Percentiles rank a stretch among this genome's conserved stretches.
Conservation (phyloP, 2,113 vertebrate genomes). For the Proterorhinus semilunaris region DNA sequence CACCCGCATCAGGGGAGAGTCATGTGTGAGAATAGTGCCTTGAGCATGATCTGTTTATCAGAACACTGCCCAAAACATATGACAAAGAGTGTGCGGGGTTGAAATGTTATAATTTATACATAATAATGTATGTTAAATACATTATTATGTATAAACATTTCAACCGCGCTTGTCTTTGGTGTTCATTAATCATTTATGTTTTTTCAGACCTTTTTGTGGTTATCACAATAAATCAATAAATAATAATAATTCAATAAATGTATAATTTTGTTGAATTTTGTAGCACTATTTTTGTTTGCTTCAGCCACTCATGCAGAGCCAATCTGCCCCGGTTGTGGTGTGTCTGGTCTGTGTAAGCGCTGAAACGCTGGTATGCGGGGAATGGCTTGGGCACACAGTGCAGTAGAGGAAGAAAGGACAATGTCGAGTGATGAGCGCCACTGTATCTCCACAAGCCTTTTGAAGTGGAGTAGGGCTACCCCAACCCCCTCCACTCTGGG, state of each 20-base stretch:
- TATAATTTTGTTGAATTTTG: neutral
- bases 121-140: too few relatives aligned
- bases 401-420: slow-evolving; percentile 70
- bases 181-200: too few relatives aligned
- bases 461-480: slow-evolving; percentile 62
- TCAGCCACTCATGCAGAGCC: neutral
- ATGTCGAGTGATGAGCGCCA: slow-evolving; percentile 73
- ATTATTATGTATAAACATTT: too few relatives aligned
- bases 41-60: neutral
- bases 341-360: slow-evolving; percentile 45
- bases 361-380: slow-evolving; percentile 74
- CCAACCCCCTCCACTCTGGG: slow-evolving; percentile 37
- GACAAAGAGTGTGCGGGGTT: too few relatives aligned
- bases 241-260: too few relatives aligned
- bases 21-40: neutral
- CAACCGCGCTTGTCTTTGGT: too few relatives aligned
- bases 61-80: neutral
- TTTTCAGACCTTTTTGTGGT: too few relatives aligned
- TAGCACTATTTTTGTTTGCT: neutral
- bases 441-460: slow-evolving; percentile 71
- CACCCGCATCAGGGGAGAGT: neutral
- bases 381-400: slow-evolving; percentile 60
- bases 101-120: too few relatives aligned
- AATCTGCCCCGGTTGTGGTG: slow-evolving; percentile 6
- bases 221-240: too few relatives aligned